These are phyloP conservation scores for Poeciliopsis turrubarensis DNA, from an alignment of 2,113 vertebrate species.

Conservation along the genomic window DNA sequence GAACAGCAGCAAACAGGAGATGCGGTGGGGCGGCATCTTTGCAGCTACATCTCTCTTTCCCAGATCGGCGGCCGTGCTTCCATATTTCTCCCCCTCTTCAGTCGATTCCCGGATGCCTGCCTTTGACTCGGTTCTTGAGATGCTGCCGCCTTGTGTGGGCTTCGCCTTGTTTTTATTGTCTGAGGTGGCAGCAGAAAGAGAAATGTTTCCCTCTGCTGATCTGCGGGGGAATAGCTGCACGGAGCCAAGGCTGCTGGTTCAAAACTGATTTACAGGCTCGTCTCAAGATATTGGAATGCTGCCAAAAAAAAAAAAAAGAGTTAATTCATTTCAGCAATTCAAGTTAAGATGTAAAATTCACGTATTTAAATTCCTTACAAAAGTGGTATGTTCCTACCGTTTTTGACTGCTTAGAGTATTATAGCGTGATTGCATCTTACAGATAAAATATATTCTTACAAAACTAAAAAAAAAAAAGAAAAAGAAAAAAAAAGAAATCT, in stretches of 20 bases:
- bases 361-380: too few species aligned
- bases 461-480: too few species aligned
- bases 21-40: conserved; percentile 64
- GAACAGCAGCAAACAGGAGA: conserved; percentile 66
- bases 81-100: conserved; percentile 32
- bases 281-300: neutral
- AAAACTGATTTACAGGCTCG: neutral
- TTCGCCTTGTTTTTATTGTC: conserved; percentile 68
- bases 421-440: too few species aligned
- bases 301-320: neutral
- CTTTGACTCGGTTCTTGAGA: conserved; percentile 32
- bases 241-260: neutral
- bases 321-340: neutral
- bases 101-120: conserved; percentile 15
- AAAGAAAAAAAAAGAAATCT: too few species aligned
- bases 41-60: conserved; percentile 70
- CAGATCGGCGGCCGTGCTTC: conserved; percentile 48
- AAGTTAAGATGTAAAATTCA: too few species aligned
- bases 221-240: conserved; percentile 23
- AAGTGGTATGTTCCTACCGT: too few species aligned
- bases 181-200: conserved; percentile 11
- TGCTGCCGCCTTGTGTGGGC: conserved; percentile 48
- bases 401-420: too few species aligned
- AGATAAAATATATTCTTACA: too few species aligned
- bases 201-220: conserved; percentile 38